Evolutionary conservation across 2,888 invertebrate genomes (phyloP).

Genomic region (Nomada fabriciana): DNA sequence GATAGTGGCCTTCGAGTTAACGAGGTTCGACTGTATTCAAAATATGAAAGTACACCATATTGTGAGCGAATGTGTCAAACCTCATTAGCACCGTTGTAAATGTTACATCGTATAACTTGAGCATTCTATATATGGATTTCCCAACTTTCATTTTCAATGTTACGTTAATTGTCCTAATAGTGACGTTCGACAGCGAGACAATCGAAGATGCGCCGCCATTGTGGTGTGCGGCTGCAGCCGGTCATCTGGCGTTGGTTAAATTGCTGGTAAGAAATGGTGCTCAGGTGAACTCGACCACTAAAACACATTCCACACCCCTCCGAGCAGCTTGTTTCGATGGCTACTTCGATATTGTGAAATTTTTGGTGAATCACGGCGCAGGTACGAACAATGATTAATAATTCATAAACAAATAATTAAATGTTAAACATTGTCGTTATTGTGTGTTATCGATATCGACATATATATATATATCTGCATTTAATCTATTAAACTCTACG

Average conservation of each 20-base stretch:
- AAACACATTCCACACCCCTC: slow-evolving; percentile 97
- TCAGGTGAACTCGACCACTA: slow-evolving; percentile 96
- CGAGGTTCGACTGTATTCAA: too few species aligned
- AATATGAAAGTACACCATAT: too few species aligned
- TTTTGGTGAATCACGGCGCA: slow-evolving; percentile 95
- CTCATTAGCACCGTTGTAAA: too few species aligned
- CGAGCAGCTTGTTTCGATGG: slow-evolving; percentile 99
- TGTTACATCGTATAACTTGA: too few species aligned
- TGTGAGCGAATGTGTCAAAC: too few species aligned
- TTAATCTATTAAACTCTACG: too few species aligned
- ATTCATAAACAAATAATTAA: not conserved
- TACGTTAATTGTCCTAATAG: slow-evolving; percentile 83
- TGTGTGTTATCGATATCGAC: not conserved
- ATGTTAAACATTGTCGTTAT: too few species aligned
- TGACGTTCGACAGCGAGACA: slow-evolving; percentile 98
- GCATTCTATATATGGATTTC: too few species aligned
- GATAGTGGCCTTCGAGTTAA: too few species aligned
- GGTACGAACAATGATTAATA: slow-evolving; percentile 84
- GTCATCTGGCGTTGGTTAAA: slow-evolving; percentile 94
- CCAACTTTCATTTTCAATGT: not conserved
- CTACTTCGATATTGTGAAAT: slow-evolving; percentile 96
- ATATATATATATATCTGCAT: too few species aligned
- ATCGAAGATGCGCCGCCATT: slow-evolving; percentile 98
- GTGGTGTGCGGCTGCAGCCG: slow-evolving; percentile 99
- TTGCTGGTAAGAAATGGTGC: slow-evolving; percentile 94